Evolutionary conservation across 1,140 invertebrate genomes (phyloP).

Genomic region (Drosophila nasuta): DNA sequence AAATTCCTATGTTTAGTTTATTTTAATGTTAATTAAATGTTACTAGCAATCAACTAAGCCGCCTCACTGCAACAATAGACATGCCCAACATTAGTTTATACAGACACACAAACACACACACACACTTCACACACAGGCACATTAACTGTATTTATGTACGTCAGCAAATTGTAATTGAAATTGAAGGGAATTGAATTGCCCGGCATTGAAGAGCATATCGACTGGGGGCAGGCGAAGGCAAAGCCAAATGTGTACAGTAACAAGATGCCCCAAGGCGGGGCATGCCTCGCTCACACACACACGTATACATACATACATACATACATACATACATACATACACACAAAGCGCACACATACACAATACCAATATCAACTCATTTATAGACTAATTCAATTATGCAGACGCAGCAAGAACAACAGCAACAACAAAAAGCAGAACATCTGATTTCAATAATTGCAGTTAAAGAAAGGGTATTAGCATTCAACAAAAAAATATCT

Average conservation of each 20-base stretch:
- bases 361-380: constrained; percentile 36
- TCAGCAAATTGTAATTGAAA: constrained; percentile 19
- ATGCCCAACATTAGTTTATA: constrained; percentile 28
- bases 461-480: constrained; percentile 11
- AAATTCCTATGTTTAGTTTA: constrained; percentile 36
- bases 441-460: constrained; percentile 26
- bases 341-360: neutral
- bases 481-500: constrained; percentile 3
- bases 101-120: constrained; percentile 11
- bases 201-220: constrained; percentile 9
- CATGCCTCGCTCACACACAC: constrained; percentile 8
- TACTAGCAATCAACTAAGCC: constrained; percentile 30
- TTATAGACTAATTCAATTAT: constrained; percentile 67
- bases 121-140: constrained; percentile 9
- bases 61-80: constrained; percentile 24
- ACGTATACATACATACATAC: neutral
- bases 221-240: constrained; percentile 2
- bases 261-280: constrained; percentile 22
- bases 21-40: constrained; percentile 41
- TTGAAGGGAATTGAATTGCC: constrained; percentile 25
- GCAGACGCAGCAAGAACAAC: constrained; percentile 27
- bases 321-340: neutral
- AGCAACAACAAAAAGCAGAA: constrained; percentile 1
- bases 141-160: constrained; percentile 36
- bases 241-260: constrained; percentile 41